Base-by-base conservation (phyloP, 2,113 vertebrate genomes). In the Maccullochella peelii region DNA sequence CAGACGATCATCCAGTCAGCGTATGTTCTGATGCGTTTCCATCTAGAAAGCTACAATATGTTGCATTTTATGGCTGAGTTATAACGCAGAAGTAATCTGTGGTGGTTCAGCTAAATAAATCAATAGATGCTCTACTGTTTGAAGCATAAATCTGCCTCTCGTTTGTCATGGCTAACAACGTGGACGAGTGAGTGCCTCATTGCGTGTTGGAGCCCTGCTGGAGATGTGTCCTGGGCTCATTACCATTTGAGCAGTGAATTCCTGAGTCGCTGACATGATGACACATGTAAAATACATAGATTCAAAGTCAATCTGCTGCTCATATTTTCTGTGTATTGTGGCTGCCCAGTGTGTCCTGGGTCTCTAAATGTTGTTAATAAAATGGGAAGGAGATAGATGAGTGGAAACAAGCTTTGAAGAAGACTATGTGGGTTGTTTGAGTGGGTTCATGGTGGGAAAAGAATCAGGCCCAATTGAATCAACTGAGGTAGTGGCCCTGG, bases 281-380 rank as follows among this genome's bases (percentile, higher is more conserved):
- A 89, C 91, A 91, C 62, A 78, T 89, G 86, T 84, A 84, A 90
- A 91, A 92, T 82, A 83, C 65, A 80, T 70, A 84, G 38, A 92
- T 91, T 88, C 80, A 62, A 84, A 89, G 77, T 82, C 85, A 78
- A 79, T 82, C 79, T 89, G 77, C 55, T 72, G 40, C 80, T 69
- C 55, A 58, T 74, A 80, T 44, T 82, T 85, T 74, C 8, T 38
- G 3, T 50, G 20, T 38, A 47, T 68, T 69, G 42, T 61, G 42
- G 33, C 27, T n/a, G 36, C 40, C 36, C 15, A 2, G 18, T 44
- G 55, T 25, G 52, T 79, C 77, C 68, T 20, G 49, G 50, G 58
- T 78, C 65, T 74, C 20, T 50, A 52, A 58, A 66, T 82, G 71
- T 67, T 40, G 55, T 77, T 81, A 27, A 47, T 16, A 80, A 76